Evolutionary conservation across 2,113 vertebrate species (phyloP).

Genomic region (Callorhinus ursinus): DNA sequence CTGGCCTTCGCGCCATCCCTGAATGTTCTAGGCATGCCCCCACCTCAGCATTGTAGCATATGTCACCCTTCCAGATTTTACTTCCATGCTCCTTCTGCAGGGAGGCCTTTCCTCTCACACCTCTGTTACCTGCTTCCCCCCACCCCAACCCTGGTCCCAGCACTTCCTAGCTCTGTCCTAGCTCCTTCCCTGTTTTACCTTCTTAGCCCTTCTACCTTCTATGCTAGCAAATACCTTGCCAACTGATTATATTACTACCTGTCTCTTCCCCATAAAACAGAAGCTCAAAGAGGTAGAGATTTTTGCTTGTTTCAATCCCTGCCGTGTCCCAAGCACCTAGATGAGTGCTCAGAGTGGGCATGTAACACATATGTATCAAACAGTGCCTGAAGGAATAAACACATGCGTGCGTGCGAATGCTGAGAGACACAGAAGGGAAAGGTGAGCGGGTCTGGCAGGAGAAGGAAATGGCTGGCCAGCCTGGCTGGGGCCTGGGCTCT

Average conservation of each 20-base stretch:
- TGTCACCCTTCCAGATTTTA: neutral
- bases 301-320: neutral
- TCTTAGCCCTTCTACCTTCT: neutral
- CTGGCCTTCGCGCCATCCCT: too few relatives aligned
- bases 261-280: neutral
- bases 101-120: neutral
- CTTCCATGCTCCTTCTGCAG: fast-evolving
- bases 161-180: neutral
- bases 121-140: neutral
- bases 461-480: neutral
- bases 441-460: neutral
- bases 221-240: neutral
- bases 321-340: neutral
- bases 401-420: neutral
- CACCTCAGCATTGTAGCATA: neutral
- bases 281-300: neutral
- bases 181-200: too few relatives aligned
- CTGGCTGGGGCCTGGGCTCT: neutral
- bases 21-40: neutral
- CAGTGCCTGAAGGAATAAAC: neutral
- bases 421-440: neutral
- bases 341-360: neutral
- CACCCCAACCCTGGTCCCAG: too few relatives aligned
- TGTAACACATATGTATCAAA: neutral
- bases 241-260: neutral